Base-by-base conservation (phyloP, 2,888 invertebrate species). In the Xestia rhomboidea region DNA sequence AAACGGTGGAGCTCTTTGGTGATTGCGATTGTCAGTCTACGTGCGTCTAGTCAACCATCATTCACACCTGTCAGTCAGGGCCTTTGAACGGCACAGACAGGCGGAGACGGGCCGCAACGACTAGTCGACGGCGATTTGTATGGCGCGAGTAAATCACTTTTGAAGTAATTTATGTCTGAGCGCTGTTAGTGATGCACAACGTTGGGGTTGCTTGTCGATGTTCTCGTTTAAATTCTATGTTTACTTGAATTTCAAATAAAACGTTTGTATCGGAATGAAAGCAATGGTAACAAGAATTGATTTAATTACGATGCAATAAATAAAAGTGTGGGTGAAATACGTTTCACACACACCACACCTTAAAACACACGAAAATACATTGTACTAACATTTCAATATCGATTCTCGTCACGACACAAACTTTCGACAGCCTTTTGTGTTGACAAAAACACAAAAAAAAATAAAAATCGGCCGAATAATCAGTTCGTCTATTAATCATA, bases 101-200 rank as follows among this genome's bases (percentile, higher is more conserved):
- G 91, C 93, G 93, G 92, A 93, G 94, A 92, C 94, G 92, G 93
- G 93, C 91, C 92, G 92, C 92, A 90, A 91, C 91, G 93, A 92
- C 94, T 93, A 94, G 95, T 93, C 94, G 90, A 91, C 92, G 91
- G 91, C 94, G 93, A 92, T 95, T 95, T 95, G 95, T 95, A 94
- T 93, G 91, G 93, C 92, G 92, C 84, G 92, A 95, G 95, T 96
- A 96, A 96, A 96, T 96, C 95, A 96, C 95, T 95, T 95, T 93
- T 95, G 94, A 94, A 94, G 95, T 96, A 95, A 96, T 96, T 95
- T 96, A 96, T 94, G 95, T 93, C 88, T 88, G 88, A 90, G 86
- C 87, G 89, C 80, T 82, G 86, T 86, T 93, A 95, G 95, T 93
- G 95, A 90, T 91, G 96, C 86, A 89, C 80, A 44, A 54, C 68